Evolutionary conservation across 2,797 vertebrate genomes (phyloP), one percentile per base, ranked within the genome.

Genomic region (Cyprinodon diabolis): DNA sequence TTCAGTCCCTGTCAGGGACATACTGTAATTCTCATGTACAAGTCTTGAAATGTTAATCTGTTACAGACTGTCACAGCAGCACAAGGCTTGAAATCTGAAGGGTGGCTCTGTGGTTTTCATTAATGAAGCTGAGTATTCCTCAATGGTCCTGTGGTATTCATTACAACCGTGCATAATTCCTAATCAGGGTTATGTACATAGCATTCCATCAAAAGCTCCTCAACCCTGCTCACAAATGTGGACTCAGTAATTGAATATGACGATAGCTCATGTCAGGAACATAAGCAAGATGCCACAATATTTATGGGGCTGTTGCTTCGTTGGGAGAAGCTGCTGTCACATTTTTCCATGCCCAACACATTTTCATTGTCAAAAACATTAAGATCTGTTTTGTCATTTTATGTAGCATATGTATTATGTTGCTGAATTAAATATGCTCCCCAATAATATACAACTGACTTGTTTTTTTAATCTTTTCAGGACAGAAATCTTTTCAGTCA

Each of bases 231-330:
- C 74, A 66, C 72, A 85, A 92, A 90, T 90, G 88, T 87, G 86
- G 80, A 88, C 86, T 86, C 76, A 79, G 81, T 87, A 89, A 90
- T 87, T 88, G 80, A 91, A 88, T 88, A 82, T 87, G 88, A 87
- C 78, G 71, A 51, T 79, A 83, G 79, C 83, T 90, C 90, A 88
- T 85, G 90, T 90, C 85, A 84, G 77, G 86, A 92, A 92, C 86
- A 85, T 86, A 79, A 92, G 86, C 92, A 86, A 91, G 90, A 94
- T 94, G 93, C 89, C 81, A 77, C 84, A 79, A 90, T 94, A 91
- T 94, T 95, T 94, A 94, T 90, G 71, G 72, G 66, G 10, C 86
- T 89, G 83, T 87, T 88, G 85, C 84, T 92, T 84, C 90, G 91
- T 75, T 86, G 91, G 88, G 84, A 86, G 54, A 69, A 68, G 80